A percentile compares a stretch with the other conserved stretches of the same genome.
These are phyloP conservation scores for Cochlearius cochlearius DNA, from an alignment of 2,113 vertebrate genomes.

Conservation along the genomic window DNA sequence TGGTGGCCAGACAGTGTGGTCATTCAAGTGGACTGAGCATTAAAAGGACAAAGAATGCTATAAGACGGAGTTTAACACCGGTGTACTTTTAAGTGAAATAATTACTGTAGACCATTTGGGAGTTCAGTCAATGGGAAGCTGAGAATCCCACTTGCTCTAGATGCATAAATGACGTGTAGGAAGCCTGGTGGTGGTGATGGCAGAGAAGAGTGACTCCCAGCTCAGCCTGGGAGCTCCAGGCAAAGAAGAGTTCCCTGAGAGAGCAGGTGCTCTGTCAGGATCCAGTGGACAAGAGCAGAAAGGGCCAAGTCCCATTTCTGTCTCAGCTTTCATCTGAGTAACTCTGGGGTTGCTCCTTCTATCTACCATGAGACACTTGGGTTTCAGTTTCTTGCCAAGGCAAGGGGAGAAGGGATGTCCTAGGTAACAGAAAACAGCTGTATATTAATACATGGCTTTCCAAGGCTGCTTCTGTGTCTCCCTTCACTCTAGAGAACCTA, in stretches of 20 bases:
- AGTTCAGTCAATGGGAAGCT: neutral
- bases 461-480: neutral
- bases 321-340: neutral
- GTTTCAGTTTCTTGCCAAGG: neutral
- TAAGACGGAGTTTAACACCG: neutral
- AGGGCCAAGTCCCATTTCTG: neutral
- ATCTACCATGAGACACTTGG: neutral
- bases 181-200: neutral
- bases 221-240: neutral
- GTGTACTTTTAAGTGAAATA: neutral
- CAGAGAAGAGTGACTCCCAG: neutral
- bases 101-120: neutral
- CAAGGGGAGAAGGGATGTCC: neutral
- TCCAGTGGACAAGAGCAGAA: neutral
- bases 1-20: neutral
- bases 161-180: neutral
- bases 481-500: neutral
- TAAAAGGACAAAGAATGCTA: neutral
- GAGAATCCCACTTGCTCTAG: neutral
- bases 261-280: neutral
- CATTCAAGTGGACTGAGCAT: neutral
- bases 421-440: accelerated
- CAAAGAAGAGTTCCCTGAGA: neutral
- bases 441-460: too few species aligned
- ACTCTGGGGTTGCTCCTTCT: neutral